phyloP scores from a whole-genome alignment of 2,888 invertebrate species.

The Parnassius glacialis region DNA sequence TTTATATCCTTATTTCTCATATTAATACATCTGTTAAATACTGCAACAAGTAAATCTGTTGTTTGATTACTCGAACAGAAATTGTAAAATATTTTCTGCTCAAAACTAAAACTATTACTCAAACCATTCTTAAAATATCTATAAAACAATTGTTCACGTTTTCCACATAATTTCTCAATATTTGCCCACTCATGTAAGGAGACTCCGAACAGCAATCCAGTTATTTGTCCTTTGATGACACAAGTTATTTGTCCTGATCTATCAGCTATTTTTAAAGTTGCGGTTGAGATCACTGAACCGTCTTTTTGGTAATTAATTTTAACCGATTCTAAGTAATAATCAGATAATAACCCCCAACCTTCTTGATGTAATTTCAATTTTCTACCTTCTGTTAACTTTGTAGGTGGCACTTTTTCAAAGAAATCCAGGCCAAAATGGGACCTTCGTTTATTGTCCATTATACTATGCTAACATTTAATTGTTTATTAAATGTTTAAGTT shows the following conservation, averaged over 20 bases:
- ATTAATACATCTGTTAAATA: constrained; percentile 58
- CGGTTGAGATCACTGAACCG: constrained; percentile 47
- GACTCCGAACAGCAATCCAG: constrained; percentile 63
- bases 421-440: constrained; percentile 6
- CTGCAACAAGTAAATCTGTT: constrained; percentile 53
- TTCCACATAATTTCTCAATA: constrained; percentile 56
- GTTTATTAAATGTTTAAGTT: too few relatives aligned
- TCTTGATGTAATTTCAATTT: constrained; percentile 48
- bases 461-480: constrained; percentile 1
- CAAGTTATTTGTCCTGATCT: constrained; percentile 63
- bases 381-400: constrained; percentile 58
- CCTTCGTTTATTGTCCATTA: constrained; percentile 35
- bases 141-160: constrained; percentile 64
- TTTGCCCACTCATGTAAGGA: constrained; percentile 58
- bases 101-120: constrained; percentile 49
- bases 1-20: constrained; percentile 57
- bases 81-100: constrained; percentile 71
- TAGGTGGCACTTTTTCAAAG: constrained; percentile 22
- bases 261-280: constrained; percentile 62
- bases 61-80: constrained; percentile 64
- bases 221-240: constrained; percentile 52
- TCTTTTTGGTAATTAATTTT: constrained; percentile 56
- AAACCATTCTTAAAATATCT: constrained; percentile 70
- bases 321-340: constrained; percentile 69
- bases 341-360: constrained; percentile 64